A percentile compares a stretch with the other conserved stretches of the same genome.
Evolutionary conservation across 2,113 vertebrate species (phyloP).

Genomic region (Rhipidura dahli): DNA sequence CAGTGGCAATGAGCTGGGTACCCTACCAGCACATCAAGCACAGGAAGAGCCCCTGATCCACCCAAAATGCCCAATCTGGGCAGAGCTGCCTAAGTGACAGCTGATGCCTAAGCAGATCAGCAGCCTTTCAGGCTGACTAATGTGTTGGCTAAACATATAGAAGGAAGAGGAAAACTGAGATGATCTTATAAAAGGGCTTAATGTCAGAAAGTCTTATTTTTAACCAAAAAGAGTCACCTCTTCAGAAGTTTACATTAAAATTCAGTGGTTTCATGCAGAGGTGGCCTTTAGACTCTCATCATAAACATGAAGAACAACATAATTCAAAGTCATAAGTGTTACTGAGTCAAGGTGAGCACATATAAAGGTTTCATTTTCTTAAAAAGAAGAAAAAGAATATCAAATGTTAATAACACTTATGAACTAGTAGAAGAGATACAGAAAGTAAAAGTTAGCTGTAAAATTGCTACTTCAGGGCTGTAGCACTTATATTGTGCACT

Average conservation of each 20-base stretch:
- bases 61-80: not conserved
- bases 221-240: not conserved
- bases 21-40: not conserved
- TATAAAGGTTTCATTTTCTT: not conserved
- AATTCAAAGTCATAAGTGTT: not conserved
- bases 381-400: conserved; percentile 1
- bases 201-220: not conserved
- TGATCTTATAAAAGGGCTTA: not conserved
- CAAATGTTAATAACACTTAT: not conserved
- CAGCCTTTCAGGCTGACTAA: not conserved
- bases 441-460: conserved; percentile 8
- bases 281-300: not conserved
- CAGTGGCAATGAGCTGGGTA: not conserved
- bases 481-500: not conserved
- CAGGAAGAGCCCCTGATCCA: not conserved
- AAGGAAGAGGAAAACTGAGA: not conserved
- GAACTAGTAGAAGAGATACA: not conserved
- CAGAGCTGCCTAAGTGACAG: not conserved
- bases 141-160: not conserved
- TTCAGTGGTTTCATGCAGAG: not conserved
- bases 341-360: not conserved
- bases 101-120: not conserved
- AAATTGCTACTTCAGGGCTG: conserved; percentile 21
- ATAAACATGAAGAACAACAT: not conserved
- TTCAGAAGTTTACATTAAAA: not conserved